Evolutionary conservation across 2,797 vertebrate genomes (phyloP).

Genomic region (Myotis planiceps): DNA sequence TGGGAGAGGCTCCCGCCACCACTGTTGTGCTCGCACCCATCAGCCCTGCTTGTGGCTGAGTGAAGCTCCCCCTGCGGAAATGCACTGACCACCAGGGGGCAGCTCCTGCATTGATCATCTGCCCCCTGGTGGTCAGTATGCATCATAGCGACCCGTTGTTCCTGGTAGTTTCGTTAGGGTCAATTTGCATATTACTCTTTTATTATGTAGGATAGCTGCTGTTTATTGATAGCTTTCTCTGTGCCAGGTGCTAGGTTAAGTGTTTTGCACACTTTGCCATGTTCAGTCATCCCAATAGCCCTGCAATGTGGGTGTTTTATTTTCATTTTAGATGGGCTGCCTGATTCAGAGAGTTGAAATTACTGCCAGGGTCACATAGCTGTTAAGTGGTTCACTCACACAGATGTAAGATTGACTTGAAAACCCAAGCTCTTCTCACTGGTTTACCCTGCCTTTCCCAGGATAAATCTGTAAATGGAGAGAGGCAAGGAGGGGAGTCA

Average conservation of each 20-base stretch:
- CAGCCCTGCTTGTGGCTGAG: too few species aligned
- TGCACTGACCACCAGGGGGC: too few species aligned
- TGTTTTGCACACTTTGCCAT: not conserved
- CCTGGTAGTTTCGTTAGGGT: too few species aligned
- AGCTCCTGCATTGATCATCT: too few species aligned
- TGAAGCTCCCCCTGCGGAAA: too few species aligned
- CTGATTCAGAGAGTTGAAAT: conserved; percentile 33
- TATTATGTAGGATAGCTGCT: not conserved
- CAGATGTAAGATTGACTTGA: conserved; percentile 6
- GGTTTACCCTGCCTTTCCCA: not conserved
- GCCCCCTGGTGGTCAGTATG: too few species aligned
- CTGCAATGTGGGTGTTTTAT: not conserved
- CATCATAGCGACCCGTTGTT: too few species aligned
- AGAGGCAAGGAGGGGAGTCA: not conserved
- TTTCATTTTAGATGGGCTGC: conserved; percentile 37
- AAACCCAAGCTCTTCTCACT: not conserved
- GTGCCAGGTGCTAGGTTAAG: not conserved
- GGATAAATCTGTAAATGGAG: not conserved
- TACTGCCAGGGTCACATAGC: not conserved
- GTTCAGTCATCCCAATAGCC: not conserved
- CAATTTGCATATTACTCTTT: too few species aligned
- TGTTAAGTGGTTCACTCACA: not conserved
- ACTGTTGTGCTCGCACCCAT: too few species aligned
- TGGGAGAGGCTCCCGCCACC: too few species aligned
- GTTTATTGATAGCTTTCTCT: not conserved